A percentile compares a stretch with the other conserved stretches of the same genome.
These are phyloP conservation scores for Botia kubotai DNA, from an alignment of 2,797 vertebrate genomes.

Conservation along the genomic window DNA sequence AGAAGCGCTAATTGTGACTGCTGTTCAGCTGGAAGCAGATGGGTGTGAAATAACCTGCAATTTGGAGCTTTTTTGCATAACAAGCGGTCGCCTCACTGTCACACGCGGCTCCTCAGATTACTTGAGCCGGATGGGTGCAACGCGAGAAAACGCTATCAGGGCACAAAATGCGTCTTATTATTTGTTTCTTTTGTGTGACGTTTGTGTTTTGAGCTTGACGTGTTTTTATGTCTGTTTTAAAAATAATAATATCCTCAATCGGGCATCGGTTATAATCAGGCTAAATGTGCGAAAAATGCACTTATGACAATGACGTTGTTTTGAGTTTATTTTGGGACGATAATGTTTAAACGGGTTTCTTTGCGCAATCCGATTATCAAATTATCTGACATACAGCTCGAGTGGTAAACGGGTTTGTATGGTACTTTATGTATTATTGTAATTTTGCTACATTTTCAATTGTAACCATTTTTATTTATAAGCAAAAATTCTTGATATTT, in stretches of 20 bases:
- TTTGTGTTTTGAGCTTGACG: background rate
- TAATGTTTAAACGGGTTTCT: background rate
- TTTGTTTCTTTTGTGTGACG: background rate
- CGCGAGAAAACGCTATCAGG: background rate
- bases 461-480: background rate
- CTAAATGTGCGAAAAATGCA: background rate
- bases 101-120: constrained; percentile 40
- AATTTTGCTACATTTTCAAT: no score
- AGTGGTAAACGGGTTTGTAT: background rate
- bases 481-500: background rate
- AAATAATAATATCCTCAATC: background rate
- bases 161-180: background rate
- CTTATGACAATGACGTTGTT: background rate
- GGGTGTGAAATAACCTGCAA: constrained; percentile 62
- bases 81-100: constrained; percentile 44
- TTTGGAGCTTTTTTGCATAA: constrained; percentile 55
- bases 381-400: background rate
- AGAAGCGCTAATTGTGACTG: constrained; percentile 50
- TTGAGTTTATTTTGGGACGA: background rate
- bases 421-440: no score
- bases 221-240: background rate
- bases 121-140: constrained; percentile 18
- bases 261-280: background rate
- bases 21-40: constrained; percentile 60
- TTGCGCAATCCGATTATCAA: background rate